Conservation (phyloP, 2,113 vertebrate genomes). For the Sander vitreus region DNA sequence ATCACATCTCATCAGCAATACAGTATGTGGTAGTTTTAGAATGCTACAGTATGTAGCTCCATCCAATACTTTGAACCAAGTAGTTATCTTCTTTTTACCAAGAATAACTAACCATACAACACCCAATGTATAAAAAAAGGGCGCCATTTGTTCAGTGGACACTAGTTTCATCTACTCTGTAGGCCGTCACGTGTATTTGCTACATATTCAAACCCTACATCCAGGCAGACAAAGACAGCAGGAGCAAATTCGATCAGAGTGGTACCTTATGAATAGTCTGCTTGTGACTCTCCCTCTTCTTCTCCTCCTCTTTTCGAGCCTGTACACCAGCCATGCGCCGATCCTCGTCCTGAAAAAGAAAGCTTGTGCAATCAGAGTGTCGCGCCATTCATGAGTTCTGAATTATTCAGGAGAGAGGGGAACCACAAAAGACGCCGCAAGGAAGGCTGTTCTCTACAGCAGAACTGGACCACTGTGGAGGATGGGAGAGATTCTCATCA, state of each 20-base stretch:
- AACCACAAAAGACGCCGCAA: constrained; percentile 48
- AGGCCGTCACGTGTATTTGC: background rate
- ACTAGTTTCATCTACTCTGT: background rate
- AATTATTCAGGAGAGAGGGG: constrained; percentile 67
- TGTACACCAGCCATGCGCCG: constrained; percentile 93
- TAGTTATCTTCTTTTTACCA: background rate
- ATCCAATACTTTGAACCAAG: background rate
- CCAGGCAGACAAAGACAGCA: constrained; percentile 27
- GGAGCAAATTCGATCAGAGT: background rate
- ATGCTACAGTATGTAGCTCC: background rate
- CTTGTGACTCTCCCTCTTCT: constrained; percentile 95
- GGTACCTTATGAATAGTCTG: constrained; percentile 94
- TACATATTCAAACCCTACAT: constrained; percentile 7
- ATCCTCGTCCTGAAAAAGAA: constrained; percentile 94
- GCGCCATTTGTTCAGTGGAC: background rate
- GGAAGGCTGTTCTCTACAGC: constrained; percentile 35
- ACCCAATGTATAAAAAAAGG: background rate
- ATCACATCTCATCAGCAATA: background rate
- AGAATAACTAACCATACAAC: background rate
- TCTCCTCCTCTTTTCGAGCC: constrained; percentile 96
- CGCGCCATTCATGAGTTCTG: constrained; percentile 67
- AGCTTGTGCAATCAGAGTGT: constrained; percentile 62
- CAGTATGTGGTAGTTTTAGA: background rate
- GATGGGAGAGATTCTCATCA: constrained; percentile 45
- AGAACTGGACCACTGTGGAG: constrained; percentile 44